Percentiles rank a stretch among this genome's conserved stretches.
phyloP scores from a whole-genome alignment of 2,888 invertebrate species.

The Therioaphis trifolii region DNA sequence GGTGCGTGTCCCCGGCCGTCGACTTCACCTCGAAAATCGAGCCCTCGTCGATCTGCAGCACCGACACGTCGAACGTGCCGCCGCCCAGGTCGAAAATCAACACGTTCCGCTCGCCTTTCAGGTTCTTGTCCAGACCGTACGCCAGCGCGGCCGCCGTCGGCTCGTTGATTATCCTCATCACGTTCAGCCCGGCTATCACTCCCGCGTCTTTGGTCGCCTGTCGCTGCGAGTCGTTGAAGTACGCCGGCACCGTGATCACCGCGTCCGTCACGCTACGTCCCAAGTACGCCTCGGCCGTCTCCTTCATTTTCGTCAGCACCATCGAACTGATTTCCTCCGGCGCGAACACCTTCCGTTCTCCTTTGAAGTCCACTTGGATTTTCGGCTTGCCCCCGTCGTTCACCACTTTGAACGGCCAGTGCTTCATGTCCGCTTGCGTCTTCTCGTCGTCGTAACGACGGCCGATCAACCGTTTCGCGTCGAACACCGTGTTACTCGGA shows the following conservation, averaged over 20 bases:
- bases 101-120: constrained; percentile 78
- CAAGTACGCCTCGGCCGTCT: constrained; percentile 78
- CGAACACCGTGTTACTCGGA: constrained; percentile 81
- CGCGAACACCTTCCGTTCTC: constrained; percentile 74
- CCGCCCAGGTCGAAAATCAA: constrained; percentile 87
- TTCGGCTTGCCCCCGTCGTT: constrained; percentile 76
- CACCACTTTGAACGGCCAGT: constrained; percentile 84
- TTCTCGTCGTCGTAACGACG: constrained; percentile 78
- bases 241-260: constrained; percentile 84
- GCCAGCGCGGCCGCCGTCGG: constrained; percentile 90
- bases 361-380: constrained; percentile 76
- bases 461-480: constrained; percentile 81
- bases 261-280: constrained; percentile 74
- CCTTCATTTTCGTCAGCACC: constrained; percentile 74
- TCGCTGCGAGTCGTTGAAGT: constrained; percentile 77
- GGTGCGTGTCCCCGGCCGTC: constrained; percentile 86
- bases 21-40: constrained; percentile 86
- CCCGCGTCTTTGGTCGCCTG: constrained; percentile 90
- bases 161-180: constrained; percentile 89
- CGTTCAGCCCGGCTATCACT: constrained; percentile 84
- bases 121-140: constrained; percentile 75
- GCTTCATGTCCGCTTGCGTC: constrained; percentile 82
- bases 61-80: constrained; percentile 93
- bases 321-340: constrained; percentile 80
- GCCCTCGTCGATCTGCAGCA: constrained; percentile 88